phyloP scores from a whole-genome alignment of 2,888 invertebrate species.

The Hemaris fuciformis region DNA sequence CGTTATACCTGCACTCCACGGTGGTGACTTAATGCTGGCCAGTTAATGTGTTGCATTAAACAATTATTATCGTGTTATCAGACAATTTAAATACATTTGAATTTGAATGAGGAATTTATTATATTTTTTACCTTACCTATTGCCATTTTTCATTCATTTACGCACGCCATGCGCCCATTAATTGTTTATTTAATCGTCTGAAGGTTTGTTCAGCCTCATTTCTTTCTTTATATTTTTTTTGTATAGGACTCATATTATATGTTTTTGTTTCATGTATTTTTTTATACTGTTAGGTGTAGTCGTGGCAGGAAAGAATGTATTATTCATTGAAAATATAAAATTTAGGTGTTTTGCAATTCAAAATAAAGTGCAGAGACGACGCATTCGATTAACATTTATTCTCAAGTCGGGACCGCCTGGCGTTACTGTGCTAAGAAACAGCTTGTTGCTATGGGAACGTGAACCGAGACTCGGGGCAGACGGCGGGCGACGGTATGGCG shows the following conservation, averaged over 20 bases:
- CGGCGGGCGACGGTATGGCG: constrained; percentile 16
- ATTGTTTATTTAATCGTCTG: background rate
- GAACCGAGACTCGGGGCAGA: constrained; percentile 19
- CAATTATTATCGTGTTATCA: background rate
- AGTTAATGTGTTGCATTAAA: constrained; percentile 1
- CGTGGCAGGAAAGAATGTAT: background rate
- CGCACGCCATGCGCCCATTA: background rate
- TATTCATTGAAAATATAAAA: background rate
- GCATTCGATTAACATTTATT: constrained; percentile 10
- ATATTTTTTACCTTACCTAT: background rate
- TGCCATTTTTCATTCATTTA: background rate
- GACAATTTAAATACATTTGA: background rate
- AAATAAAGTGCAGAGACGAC: background rate
- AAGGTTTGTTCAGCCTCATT: background rate
- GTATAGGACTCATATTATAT: background rate
- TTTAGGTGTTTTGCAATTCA: background rate
- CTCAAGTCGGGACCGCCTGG: constrained; percentile 16
- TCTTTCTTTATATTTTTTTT: background rate
- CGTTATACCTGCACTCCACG: background rate
- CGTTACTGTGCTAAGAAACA: constrained; percentile 3
- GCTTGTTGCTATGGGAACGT: constrained; percentile 23
- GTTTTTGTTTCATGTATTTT: too few species aligned
- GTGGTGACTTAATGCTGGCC: background rate
- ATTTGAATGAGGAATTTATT: background rate
- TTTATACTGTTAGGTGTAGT: background rate